phyloP scores from a whole-genome alignment of 2,113 vertebrate species.

The Notarius lentiginosus region DNA sequence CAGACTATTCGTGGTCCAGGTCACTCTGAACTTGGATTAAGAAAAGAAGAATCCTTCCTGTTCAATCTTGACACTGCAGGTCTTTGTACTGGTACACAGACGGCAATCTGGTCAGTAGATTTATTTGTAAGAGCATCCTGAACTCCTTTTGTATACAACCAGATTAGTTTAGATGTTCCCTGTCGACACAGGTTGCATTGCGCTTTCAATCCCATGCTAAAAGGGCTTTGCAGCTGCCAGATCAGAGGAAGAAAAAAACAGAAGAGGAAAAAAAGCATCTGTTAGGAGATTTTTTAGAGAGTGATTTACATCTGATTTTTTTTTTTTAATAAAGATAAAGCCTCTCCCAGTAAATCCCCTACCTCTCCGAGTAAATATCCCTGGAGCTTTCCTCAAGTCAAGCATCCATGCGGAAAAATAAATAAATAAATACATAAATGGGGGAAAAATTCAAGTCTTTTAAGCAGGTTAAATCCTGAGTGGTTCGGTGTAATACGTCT shows the following conservation, averaged over 20 bases:
- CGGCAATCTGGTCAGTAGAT: constrained; percentile 43
- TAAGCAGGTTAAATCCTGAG: constrained; percentile 54
- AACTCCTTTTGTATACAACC: constrained; percentile 46
- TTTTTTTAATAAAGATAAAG: constrained; percentile 50
- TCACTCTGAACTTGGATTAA: constrained; percentile 45
- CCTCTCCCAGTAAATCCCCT: constrained; percentile 57
- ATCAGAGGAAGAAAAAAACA: constrained; percentile 30
- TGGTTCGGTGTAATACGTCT: constrained; percentile 37
- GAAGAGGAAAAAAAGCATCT: constrained; percentile 63
- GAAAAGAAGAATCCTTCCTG: constrained; percentile 18
- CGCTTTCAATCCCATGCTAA: constrained; percentile 61
- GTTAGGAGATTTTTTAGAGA: constrained; percentile 65
- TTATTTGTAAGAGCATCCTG: constrained; percentile 42
- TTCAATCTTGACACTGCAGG: constrained; percentile 47
- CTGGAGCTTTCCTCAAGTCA: constrained; percentile 57
- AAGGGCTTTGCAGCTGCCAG: constrained; percentile 58
- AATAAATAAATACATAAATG: background rate
- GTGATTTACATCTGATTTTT: constrained; percentile 56
- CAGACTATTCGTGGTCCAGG: constrained; percentile 21
- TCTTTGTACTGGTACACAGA: constrained; percentile 33
- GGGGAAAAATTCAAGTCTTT: constrained; percentile 41
- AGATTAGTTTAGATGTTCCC: constrained; percentile 52
- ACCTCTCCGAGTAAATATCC: constrained; percentile 54
- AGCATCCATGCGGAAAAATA: constrained; percentile 26
- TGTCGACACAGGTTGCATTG: constrained; percentile 60